Conservation (phyloP, 2,113 vertebrate species). For the Elgaria multicarinata region DNA sequence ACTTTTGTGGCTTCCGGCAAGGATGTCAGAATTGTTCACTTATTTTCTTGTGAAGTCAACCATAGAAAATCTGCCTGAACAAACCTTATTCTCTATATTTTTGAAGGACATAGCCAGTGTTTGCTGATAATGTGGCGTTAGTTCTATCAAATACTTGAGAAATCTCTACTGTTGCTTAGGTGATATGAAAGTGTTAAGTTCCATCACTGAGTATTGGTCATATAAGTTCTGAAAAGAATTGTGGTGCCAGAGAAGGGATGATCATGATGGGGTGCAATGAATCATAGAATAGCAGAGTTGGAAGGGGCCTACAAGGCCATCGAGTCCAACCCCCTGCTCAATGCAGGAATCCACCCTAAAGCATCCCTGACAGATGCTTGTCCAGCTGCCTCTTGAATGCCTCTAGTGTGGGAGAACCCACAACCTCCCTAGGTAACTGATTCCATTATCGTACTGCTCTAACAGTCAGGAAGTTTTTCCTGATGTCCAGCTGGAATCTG, state of each 20-base stretch:
- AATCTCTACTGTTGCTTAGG: background rate
- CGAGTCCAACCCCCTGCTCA: too few species aligned
- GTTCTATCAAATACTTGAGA: background rate
- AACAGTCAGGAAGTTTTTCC: too few species aligned
- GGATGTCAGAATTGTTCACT: conserved; percentile 11
- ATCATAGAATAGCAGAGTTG: too few species aligned
- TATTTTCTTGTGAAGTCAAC: conserved; percentile 19
- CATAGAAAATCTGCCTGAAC: conserved; percentile 8
- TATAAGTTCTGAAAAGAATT: background rate
- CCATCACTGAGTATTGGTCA: background rate
- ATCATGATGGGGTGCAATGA: background rate
- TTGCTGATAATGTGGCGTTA: background rate
- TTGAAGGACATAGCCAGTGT: background rate
- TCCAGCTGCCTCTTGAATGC: too few species aligned
- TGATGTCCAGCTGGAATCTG: too few species aligned
- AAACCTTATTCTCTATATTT: background rate
- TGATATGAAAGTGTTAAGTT: background rate
- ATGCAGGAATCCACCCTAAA: too few species aligned
- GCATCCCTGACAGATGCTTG: too few species aligned
- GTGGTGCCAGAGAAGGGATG: background rate
- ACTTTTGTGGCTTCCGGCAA: conserved; percentile 24
- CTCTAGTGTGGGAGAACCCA: too few species aligned
- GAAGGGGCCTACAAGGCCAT: too few species aligned
- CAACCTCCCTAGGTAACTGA: too few species aligned
- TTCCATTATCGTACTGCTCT: too few species aligned